Percentiles rank a stretch among this genome's conserved stretches.
Evolutionary conservation across 2,113 vertebrate genomes (phyloP).

Genomic region (Melospiza melodia): DNA sequence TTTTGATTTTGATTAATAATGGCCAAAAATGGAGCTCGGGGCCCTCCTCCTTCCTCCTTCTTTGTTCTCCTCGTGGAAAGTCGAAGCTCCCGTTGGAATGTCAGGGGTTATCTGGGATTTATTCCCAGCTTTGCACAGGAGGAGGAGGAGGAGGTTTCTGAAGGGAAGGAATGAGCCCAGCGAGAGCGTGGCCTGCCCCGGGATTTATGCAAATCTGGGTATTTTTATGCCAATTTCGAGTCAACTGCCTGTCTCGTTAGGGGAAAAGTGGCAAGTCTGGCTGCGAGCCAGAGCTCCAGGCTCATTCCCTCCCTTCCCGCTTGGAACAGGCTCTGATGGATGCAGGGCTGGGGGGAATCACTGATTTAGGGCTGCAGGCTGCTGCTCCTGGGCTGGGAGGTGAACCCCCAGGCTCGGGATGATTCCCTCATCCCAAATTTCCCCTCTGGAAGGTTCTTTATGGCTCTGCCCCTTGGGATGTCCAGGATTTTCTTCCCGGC

Average conservation of each 20-base stretch:
- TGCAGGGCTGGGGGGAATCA: fast-evolving
- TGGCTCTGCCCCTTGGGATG: neutral
- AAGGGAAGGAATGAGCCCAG: neutral
- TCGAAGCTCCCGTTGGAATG: neutral
- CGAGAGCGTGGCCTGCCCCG: neutral
- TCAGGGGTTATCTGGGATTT: neutral
- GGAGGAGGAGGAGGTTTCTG: neutral
- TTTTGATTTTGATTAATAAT: neutral
- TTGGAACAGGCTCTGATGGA: fast-evolving
- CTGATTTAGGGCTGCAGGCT: fast-evolving
- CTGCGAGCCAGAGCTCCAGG: neutral
- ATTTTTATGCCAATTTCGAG: conserved; percentile 51
- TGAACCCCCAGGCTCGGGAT: neutral
- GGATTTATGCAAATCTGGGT: conserved; percentile 45
- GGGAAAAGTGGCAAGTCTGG: conserved; percentile 21
- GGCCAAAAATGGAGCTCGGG: neutral
- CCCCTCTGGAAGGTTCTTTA: neutral
- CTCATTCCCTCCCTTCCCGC: fast-evolving
- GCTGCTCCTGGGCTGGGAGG: neutral
- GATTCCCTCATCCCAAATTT: neutral
- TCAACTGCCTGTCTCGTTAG: conserved; percentile 7
- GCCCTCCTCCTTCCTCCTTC: neutral
- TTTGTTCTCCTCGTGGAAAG: neutral
- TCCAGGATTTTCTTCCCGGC: neutral
- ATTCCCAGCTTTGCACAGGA: neutral